Base-by-base conservation (phyloP, 2,797 vertebrate species). In the Rhinoraja longicauda region DNA sequence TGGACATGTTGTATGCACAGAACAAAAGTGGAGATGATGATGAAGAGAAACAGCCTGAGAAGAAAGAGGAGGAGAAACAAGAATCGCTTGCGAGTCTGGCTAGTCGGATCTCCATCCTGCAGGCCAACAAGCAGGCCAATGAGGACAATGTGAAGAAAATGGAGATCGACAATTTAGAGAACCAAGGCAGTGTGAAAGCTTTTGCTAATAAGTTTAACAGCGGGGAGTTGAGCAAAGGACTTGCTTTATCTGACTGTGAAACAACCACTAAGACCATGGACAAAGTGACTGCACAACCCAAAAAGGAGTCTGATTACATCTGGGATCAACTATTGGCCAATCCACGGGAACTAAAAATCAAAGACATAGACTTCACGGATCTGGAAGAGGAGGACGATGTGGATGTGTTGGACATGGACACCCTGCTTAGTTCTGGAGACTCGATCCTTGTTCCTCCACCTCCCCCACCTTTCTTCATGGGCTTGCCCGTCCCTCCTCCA, bases 321-420 rank as follows among this genome's bases (percentile, higher is more conserved):
- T 99, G 99, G 99, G 99, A 99, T 95, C 98, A 99, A 96, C 97
- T 99, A 93, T 97, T 99, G 98, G 98, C 98, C 84, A 95, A 96
- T 19, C 98, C 98, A 32, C 96, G 97, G 93, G 98, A 99, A 96
- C 97, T 99, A 93, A 97, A 97, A 93, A 99, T 99, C 94, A 99
- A 98, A 96, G 98, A 99, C 93, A 98, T 99, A 97, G 98, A 99
- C 96, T 99, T 99, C 96, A 99, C 98, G 0, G 99, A 99, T 96
- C 96, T 99, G 93, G 96, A 95, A 93, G 99, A 99, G 13, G 98
- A 98, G 93, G 98, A 99, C 24, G 99, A 99, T 94, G 39, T 98
- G 36, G 98, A 99, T 93, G 96, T 99, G 94, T 96, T 99, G 95
- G 98, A 99, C 75, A 95, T 97, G 95, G 97, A 98, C 95, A 95